Percentiles rank a stretch among this genome's conserved stretches.
Evolutionary conservation across 2,797 vertebrate genomes (phyloP).

Genomic region (Octomys mimax): DNA sequence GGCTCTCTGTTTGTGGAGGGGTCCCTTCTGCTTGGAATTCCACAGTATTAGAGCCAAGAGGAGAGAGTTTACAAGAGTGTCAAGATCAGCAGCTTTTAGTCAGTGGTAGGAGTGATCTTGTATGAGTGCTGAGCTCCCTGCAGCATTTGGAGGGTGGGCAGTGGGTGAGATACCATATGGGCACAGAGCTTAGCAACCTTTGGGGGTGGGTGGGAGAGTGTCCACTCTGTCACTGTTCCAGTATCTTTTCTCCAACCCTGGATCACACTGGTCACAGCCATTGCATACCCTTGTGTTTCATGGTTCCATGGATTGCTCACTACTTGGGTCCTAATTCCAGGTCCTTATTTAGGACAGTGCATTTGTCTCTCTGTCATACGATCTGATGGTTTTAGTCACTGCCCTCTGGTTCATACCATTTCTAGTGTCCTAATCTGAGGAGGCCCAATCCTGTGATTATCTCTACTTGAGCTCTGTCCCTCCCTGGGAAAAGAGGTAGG

Average conservation of each 20-base stretch:
- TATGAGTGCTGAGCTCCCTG: neutral
- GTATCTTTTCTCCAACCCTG: neutral
- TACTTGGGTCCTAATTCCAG: neutral
- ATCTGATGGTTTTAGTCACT: neutral
- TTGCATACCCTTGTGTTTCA: neutral
- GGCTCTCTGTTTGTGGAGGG: neutral
- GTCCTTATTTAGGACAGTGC: neutral
- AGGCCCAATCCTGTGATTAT: neutral
- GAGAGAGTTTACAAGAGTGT: neutral
- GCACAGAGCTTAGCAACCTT: neutral
- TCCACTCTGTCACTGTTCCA: neutral
- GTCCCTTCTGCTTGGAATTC: neutral
- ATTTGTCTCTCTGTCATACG: neutral
- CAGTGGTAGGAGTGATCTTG: neutral
- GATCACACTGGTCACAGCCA: neutral
- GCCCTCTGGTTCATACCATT: neutral
- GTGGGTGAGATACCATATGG: neutral
- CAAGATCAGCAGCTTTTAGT: neutral
- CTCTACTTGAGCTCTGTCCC: neutral
- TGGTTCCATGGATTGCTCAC: neutral
- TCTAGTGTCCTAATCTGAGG: neutral
- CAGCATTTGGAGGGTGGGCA: neutral
- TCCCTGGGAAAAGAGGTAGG: neutral
- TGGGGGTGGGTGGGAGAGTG: neutral
- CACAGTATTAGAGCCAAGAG: neutral